phyloP scores from a whole-genome alignment of 1,140 invertebrate genomes.

The Heliconius nattereri region DNA sequence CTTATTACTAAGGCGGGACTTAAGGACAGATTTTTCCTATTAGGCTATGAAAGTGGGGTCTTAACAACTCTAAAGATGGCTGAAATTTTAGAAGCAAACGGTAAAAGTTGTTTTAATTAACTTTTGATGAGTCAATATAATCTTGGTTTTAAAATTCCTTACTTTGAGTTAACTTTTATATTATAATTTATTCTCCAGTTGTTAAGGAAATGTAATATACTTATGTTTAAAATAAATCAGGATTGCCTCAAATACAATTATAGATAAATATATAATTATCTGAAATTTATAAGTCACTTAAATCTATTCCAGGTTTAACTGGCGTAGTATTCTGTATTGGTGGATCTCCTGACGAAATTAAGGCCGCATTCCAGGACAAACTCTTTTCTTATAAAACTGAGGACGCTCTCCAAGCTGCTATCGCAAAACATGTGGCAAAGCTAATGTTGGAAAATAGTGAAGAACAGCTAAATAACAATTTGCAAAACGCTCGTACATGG shows the following conservation, averaged over 20 bases:
- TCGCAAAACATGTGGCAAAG: constrained; percentile 44
- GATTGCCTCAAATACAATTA: too few relatives aligned
- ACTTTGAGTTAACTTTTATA: too few relatives aligned
- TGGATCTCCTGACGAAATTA: constrained; percentile 43
- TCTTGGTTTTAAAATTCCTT: too few relatives aligned
- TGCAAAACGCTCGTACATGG: constrained; percentile 36
- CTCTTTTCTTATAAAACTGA: constrained; percentile 41
- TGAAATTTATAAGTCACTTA: too few relatives aligned
- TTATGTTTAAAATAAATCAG: too few relatives aligned
- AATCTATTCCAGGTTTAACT: constrained; percentile 42
- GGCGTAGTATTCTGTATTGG: constrained; percentile 59
- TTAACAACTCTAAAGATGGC: constrained; percentile 60
- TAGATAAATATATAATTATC: too few relatives aligned
- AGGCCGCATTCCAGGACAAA: constrained; percentile 34
- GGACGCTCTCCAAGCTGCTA: constrained; percentile 43
- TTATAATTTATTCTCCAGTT: too few relatives aligned
- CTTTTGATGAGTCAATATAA: too few relatives aligned
- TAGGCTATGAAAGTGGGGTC: constrained; percentile 43
- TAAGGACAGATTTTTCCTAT: constrained; percentile 7
- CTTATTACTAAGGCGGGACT: neutral
- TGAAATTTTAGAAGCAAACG: constrained; percentile 55
- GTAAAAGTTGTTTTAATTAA: constrained; percentile 19
- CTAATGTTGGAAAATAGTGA: constrained; percentile 34
- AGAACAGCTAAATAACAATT: constrained; percentile 19
- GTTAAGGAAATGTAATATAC: too few relatives aligned